These are phyloP conservation scores for Hemistola chrysoprasaria DNA, from an alignment of 2,888 invertebrate species.

Conservation along the genomic window DNA sequence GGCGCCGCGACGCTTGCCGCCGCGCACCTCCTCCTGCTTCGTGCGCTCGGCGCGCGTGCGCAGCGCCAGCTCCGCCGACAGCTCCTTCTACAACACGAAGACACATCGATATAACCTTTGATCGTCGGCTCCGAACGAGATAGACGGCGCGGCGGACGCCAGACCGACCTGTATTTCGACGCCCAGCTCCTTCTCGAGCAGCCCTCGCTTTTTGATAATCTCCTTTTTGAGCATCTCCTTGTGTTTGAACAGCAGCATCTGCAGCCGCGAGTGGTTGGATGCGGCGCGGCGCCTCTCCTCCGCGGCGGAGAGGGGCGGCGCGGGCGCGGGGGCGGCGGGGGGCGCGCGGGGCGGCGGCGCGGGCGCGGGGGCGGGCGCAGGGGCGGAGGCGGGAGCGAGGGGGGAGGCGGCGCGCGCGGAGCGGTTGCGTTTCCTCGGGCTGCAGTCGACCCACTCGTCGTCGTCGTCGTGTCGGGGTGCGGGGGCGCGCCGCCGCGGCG, in stretches of 20 bases:
- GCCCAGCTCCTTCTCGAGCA: conserved; percentile 94
- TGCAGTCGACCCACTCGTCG: conserved; percentile 70
- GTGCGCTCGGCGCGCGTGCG: conserved; percentile 87
- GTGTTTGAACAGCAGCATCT: conserved; percentile 91
- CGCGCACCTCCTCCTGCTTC: conserved; percentile 86
- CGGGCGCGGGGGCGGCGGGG: conserved; percentile 45
- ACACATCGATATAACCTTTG: not conserved
- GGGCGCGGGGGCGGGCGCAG: conserved; percentile 19
- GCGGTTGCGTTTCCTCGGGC: conserved; percentile 58
- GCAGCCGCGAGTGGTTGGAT: conserved; percentile 83
- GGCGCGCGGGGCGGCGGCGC: conserved; percentile 26
- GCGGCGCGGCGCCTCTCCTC: conserved; percentile 80
- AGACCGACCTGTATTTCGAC: conserved; percentile 90
- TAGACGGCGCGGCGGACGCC: not conserved
- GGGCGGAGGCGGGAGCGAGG: conserved; percentile 23
- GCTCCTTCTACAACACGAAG: conserved; percentile 83
- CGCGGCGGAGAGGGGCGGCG: conserved; percentile 32
- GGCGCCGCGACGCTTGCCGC: conserved; percentile 25
- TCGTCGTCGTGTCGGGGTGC: conserved; percentile 62
- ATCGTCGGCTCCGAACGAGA: too few species aligned
- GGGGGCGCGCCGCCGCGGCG: conserved; percentile 53
- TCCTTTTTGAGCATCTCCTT: conserved; percentile 96
- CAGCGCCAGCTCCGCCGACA: conserved; percentile 87
- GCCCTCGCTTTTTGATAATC: conserved; percentile 93
- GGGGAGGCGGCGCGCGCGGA: conserved; percentile 25